Conservation (phyloP, 2,888 invertebrate genomes). For the Coremacera marginata region DNA sequence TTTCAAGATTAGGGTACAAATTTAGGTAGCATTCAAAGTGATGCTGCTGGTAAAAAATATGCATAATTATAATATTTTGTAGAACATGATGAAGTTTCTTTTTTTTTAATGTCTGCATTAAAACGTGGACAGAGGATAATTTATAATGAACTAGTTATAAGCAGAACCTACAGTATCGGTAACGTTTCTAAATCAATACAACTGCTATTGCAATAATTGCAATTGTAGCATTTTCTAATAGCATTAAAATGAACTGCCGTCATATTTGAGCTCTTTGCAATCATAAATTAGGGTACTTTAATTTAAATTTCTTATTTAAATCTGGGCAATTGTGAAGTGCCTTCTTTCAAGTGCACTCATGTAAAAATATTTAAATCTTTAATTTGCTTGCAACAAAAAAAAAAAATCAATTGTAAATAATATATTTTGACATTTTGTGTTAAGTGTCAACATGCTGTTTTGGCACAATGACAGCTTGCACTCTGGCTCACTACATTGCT, state of each 20-base stretch:
- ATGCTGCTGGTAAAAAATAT: not conserved
- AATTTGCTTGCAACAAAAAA: slow-evolving; percentile 4
- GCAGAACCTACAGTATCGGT: not conserved
- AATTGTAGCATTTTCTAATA: not conserved
- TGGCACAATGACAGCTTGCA: slow-evolving; percentile 6
- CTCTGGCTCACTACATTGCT: not conserved
- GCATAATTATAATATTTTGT: not conserved
- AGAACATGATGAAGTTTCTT: not conserved
- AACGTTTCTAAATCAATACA: not conserved
- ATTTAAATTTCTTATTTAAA: not conserved
- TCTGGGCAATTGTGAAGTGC: not conserved
- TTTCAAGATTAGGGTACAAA: slow-evolving; percentile 7
- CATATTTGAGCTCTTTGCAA: too few species aligned
- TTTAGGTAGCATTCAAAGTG: not conserved
- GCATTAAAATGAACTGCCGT: slow-evolving; percentile 14
- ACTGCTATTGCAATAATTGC: not conserved
- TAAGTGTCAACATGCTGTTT: slow-evolving; percentile 37
- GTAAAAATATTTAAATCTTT: slow-evolving; percentile 14
- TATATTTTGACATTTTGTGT: slow-evolving; percentile 26
- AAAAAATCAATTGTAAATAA: not conserved
- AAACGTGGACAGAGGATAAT: not conserved
- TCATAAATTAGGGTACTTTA: too few species aligned
- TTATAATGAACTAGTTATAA: not conserved
- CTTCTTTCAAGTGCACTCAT: not conserved
- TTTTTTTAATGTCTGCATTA: not conserved